Evolutionary conservation across 1,140 invertebrate species (phyloP).

Genomic region (Oncopeltus fasciatus): DNA sequence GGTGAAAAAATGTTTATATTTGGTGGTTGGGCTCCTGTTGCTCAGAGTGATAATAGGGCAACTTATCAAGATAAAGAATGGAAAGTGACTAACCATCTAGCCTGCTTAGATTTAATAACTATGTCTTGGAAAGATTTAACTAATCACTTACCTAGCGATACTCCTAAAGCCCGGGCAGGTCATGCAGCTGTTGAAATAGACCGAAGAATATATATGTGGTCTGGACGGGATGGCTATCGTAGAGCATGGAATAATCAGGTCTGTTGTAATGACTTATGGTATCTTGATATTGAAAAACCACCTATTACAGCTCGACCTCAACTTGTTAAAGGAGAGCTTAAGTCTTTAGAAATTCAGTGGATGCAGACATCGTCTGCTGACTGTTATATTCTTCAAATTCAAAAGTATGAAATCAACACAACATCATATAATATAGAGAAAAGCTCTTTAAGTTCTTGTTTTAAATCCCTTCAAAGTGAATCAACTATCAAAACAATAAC

Average conservation of each 20-base stretch:
- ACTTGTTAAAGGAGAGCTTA: constrained; percentile 81
- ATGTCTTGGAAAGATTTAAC: constrained; percentile 86
- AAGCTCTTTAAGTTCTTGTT: too few species aligned
- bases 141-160: constrained; percentile 73
- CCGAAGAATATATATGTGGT: constrained; percentile 93
- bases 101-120: constrained; percentile 81
- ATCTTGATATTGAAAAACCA: constrained; percentile 88
- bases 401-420: too few species aligned
- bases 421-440: too few species aligned
- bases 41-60: constrained; percentile 33
- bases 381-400: constrained; percentile 79
- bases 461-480: too few species aligned
- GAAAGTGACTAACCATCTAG: constrained; percentile 96
- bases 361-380: constrained; percentile 78
- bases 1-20: constrained; percentile 94
- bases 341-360: constrained; percentile 90
- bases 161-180: constrained; percentile 86
- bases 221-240: constrained; percentile 92
- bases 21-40: constrained; percentile 85
- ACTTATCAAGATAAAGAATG: constrained; percentile 93
- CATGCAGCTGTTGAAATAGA: constrained; percentile 94
- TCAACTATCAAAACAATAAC: too few species aligned
- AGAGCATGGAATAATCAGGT: constrained; percentile 99
- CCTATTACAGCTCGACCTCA: constrained; percentile 76
- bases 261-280: constrained; percentile 98